Base-by-base conservation (phyloP, 2,113 vertebrate genomes). In the Cichladusa arquata region DNA sequence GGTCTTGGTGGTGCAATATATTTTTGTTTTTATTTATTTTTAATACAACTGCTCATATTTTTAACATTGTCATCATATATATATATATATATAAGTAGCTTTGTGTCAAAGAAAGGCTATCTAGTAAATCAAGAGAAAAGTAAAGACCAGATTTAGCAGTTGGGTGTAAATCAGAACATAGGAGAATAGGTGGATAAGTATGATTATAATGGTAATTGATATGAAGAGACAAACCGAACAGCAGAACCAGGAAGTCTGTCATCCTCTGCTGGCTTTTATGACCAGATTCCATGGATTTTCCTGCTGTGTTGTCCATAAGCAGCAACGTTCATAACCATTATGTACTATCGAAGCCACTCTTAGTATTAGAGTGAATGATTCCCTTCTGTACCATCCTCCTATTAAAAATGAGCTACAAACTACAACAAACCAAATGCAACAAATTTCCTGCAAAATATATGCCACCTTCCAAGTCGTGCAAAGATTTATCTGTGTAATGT, bases 321-420 rank as follows among this genome's bases (percentile, higher is more conserved):
- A 94, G 29, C 57, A 94, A 87, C 83, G 85, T 38, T 74, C 23
- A 42, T 62, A 86, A 92, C 15, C 15, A 44, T 77, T 51, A 38
- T 15, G 11, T 25, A 11, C 13, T 77, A 88, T 65, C 18, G 76
- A 76, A 90, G 28, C 7, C 47, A 87, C 22, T 24, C 15, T 38
- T 62, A 45, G 5, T 76, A 45, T 76, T 65, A 72, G 38, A 84
- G 42, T 47, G 22, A 90, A 81, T 9, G 1, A 67, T 71, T 93
- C 71, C 60, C 9, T 78, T 60, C 81, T 58, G 34, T 38, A 81
- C 85, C 72, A 72, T 51, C 76, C 90, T 84, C 6, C 53, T 66
- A 79, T 92, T 81, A 82, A 96, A 87, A 94, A 76, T 92, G n/a
- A 95, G 48, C 47, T 91, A 70, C 8, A 76, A 51, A 23, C n/a